Evolutionary conservation across 2,797 vertebrate species (phyloP), one percentile per base, ranked within the genome.

Genomic region (Rhyacichthys aspro): DNA sequence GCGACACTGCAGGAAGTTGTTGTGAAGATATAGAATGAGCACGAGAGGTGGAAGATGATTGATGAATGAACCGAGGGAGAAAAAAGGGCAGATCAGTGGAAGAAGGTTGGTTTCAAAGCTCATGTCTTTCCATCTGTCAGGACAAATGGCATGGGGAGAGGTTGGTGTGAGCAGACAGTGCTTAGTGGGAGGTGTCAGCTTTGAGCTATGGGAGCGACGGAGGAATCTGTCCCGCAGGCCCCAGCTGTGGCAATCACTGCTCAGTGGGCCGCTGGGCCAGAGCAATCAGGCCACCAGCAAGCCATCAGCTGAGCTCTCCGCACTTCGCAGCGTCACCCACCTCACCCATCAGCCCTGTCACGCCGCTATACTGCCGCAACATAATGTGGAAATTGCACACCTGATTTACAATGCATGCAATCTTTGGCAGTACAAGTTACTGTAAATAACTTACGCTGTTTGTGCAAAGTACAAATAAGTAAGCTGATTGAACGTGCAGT

Each of bases 181-280:
- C 82, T 84, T 85, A 72, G 86, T 82, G 80, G 75, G 81, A 87
- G 85, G 80, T 85, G 84, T 85, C 80, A 85, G 79, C 69, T 83
- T 81, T 88, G 88, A 86, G 87, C 86, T 83, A 86, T 88, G 88
- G 85, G 72, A 82, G 77, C 45, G 58, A 79, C 59, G 10, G 65
- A 83, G 85, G 86, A 89, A 88, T 84, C 82, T 79, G 74, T 88
- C 83, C 86, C 71, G 72, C 74, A 85, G 87, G 86, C 82, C 88
- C 83, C 88, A 91, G 90, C 90, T 89, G 89, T 85, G 86, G 85
- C 88, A 89, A 89, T 90, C 86, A 89, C 81, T 86, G 88, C 85
- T 90, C 88, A 90, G 84, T 84, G 85, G 86, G 86, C 84, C 81
- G 81, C 81, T 70, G 79, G 83, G 84, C 79, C 83, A 58, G 74